phyloP scores from a whole-genome alignment of 2,888 invertebrate genomes.

The Luperina testacea region DNA sequence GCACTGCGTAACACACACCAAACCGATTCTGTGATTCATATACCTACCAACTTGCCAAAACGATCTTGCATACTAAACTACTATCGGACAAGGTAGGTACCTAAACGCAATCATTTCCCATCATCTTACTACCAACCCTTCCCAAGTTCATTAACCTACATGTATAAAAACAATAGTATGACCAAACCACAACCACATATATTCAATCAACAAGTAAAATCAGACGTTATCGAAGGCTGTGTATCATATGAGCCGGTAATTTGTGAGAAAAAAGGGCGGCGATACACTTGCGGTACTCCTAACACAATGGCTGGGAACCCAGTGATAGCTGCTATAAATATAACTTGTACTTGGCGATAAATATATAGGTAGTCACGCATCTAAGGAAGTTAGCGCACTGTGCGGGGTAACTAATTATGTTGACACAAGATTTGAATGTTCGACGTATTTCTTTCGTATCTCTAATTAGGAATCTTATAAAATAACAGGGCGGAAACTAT shows the following conservation, averaged over 20 bases:
- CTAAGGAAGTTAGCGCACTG: conserved; percentile 37
- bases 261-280: conserved; percentile 71
- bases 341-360: conserved; percentile 42
- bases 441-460: no score
- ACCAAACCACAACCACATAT: conserved; percentile 27
- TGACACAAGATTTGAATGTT: not conserved
- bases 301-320: conserved; percentile 69
- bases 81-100: no score
- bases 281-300: conserved; percentile 52
- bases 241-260: conserved; percentile 55
- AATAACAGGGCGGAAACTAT: not conserved
- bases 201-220: conserved; percentile 50
- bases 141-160: conserved; percentile 46
- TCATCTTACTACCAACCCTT: not conserved
- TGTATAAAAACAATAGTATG: conserved; percentile 50
- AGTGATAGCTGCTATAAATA: conserved; percentile 55
- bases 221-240: conserved; percentile 49
- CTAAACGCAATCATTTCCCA: not conserved
- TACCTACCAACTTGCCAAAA: not conserved
- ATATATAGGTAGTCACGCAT: conserved; percentile 35
- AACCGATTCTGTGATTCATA: not conserved
- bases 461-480: not conserved
- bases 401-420: not conserved
- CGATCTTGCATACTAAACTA: not conserved
- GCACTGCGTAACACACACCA: not conserved